phyloP scores from a whole-genome alignment of 2,113 vertebrate species.

The Tympanuchus pallidicinctus region DNA sequence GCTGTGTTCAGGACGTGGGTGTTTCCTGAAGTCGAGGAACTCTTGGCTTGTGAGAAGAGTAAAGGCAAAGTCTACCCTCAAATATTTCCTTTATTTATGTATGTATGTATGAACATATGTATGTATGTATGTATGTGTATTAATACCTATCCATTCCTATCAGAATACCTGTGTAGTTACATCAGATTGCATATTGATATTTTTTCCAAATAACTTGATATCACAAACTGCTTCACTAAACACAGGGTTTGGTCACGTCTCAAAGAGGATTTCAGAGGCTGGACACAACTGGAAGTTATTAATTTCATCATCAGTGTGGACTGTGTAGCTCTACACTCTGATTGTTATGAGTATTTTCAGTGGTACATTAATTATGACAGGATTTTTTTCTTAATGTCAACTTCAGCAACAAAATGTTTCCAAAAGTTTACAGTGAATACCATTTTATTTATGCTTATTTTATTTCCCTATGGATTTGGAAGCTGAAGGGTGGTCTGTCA shows the following conservation, averaged over 20 bases:
- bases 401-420: neutral
- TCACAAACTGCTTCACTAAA: neutral
- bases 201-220: neutral
- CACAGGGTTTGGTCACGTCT: neutral
- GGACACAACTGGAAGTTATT: neutral
- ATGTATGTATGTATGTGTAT: neutral
- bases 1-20: neutral
- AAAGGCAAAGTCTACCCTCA: conserved; percentile 28
- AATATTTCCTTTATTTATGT: neutral
- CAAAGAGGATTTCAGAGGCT: neutral
- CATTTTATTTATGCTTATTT: neutral
- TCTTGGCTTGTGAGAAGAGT: neutral
- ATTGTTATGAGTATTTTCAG: neutral
- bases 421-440: neutral
- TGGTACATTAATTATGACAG: neutral
- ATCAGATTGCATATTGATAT: neutral
- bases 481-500: neutral
- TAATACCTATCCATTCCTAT: neutral
- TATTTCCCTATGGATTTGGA: neutral
- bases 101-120: too few species aligned
- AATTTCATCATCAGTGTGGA: neutral
- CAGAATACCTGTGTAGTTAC: neutral
- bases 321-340: neutral
- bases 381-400: neutral
- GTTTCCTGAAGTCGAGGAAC: conserved; percentile 28